Percentiles rank a stretch among this genome's conserved stretches.
Evolutionary conservation across 2,113 vertebrate genomes (phyloP).

Genomic region (Pandion haliaetus): DNA sequence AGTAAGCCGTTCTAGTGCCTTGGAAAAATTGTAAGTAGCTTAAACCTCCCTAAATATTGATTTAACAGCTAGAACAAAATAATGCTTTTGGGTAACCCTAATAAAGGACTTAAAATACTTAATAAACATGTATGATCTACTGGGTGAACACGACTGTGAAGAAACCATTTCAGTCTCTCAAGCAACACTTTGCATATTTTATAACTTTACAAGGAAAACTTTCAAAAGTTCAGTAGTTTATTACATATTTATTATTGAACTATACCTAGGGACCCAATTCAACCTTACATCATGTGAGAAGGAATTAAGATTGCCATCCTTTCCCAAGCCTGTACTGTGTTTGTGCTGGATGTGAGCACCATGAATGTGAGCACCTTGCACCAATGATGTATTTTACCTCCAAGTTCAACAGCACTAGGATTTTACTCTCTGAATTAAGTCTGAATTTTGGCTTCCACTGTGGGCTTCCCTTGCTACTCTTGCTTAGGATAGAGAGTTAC

Average conservation of each 20-base stretch:
- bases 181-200: not conserved
- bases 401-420: not conserved
- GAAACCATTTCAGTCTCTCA: not conserved
- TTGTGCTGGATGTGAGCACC: not conserved
- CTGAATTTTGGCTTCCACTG: not conserved
- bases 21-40: not conserved
- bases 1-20: not conserved
- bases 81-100: not conserved
- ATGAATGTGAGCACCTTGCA: not conserved
- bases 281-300: not conserved
- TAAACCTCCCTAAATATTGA: not conserved
- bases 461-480: not conserved
- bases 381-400: not conserved
- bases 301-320: not conserved
- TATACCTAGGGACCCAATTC: not conserved
- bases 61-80: not conserved
- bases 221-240: not conserved
- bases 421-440: not conserved
- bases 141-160: not conserved
- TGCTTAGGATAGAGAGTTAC: not conserved
- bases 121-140: not conserved
- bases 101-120: not conserved
- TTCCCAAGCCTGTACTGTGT: not conserved
- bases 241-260: conserved; percentile 19
- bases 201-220: conserved; percentile 19